Evolutionary conservation across 2,797 vertebrate species (phyloP), one percentile per base, ranked within the genome.

Genomic region (Sebastes kiyomatsui): DNA sequence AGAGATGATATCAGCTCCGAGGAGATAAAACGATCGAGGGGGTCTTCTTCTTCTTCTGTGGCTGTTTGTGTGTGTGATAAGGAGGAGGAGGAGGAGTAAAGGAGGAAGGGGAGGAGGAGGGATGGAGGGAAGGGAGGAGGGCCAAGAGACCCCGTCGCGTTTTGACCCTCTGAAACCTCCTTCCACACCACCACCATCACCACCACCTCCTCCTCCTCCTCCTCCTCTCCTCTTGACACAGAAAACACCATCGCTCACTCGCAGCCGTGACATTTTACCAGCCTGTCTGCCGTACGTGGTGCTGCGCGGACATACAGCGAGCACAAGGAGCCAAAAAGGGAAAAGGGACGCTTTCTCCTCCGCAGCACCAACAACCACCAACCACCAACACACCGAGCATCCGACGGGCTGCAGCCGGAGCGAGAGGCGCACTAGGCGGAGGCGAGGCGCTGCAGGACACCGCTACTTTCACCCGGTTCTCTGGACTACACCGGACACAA

Each of bases 161-260:
- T 96, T 94, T 96, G 96, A 96, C 95, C 95, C 95, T 93, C 91
- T 75, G 87, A 95, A 95, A 94, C 95, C 94, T 94, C 94, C 93
- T 88, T 70, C 35, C 89, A 81, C 88, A 86, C 92, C 82, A 72
- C 92, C 91, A 92, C 91, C 90, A 86, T 79, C 77, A 83, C 32
- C 77, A 75, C 75, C 76, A 66, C 80, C 83, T 76, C 69, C 85
- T 86, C 64, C 75, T 87, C 10, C 87, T 88, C 22, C 79, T 85
- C 27, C 73, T 78, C 10, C 66, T 74, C 87, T 80, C 75, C 77
- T 85, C 82, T 74, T 16, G 80, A 84, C 80, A 70, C 87, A 86
- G 90, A 94, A 94, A 93, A 93, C 93, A 86, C 87, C 93, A 90
- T 90, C 91, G 88, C 90, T 96, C 94, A 88, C 90, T 88, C 88